Evolutionary conservation across 1,140 invertebrate species (phyloP).

Genomic region (Bombus sibiricus): DNA sequence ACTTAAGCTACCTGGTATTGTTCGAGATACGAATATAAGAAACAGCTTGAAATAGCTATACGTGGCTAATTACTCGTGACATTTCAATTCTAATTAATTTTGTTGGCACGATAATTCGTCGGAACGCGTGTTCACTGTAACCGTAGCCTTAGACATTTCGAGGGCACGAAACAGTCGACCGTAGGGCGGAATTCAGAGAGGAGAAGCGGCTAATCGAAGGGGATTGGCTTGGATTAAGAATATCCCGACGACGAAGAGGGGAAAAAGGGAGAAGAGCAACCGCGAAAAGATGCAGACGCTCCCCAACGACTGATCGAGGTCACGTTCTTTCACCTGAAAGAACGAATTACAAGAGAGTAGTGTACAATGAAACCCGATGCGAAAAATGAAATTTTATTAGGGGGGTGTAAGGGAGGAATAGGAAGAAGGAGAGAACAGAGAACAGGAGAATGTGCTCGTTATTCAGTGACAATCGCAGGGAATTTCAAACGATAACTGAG

Average conservation of each 20-base stretch:
- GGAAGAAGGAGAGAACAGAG: neutral
- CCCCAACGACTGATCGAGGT: slow-evolving; percentile 54
- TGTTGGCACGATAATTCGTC: too few relatives aligned
- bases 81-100: too few relatives aligned
- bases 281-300: too few relatives aligned
- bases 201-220: slow-evolving; percentile 66
- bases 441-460: slow-evolving; percentile 21
- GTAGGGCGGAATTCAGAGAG: neutral
- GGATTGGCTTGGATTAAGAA: slow-evolving; percentile 73
- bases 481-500: slow-evolving; percentile 11
- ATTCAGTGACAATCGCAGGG: neutral
- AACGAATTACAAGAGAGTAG: slow-evolving; percentile 43
- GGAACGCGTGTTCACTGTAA: neutral
- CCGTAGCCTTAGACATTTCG: neutral
- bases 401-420: neutral
- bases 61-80: too few relatives aligned
- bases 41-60: too few relatives aligned
- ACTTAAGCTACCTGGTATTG: neutral
- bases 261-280: neutral
- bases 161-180: neutral
- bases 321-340: slow-evolving; percentile 54
- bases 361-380: slow-evolving; percentile 7
- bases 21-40: neutral
- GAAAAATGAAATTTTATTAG: slow-evolving; percentile 27
- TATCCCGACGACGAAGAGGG: slow-evolving; percentile 66